Percentiles rank a stretch among this genome's conserved stretches.
These are phyloP conservation scores for Diplodus puntazzo DNA, from an alignment of 2,797 vertebrate species.

Conservation along the genomic window DNA sequence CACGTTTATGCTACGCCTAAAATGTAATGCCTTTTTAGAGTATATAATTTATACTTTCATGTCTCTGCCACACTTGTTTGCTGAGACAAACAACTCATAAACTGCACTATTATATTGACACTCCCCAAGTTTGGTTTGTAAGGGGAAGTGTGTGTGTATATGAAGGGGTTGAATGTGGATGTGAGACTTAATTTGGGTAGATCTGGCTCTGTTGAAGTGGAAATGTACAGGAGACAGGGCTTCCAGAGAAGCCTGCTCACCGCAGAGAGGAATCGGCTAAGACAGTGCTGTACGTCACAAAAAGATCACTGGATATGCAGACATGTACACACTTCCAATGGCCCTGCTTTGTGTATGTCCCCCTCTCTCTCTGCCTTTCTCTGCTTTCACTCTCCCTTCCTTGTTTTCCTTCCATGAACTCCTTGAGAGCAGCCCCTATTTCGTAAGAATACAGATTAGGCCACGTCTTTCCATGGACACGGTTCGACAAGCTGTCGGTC, in stretches of 20 bases:
- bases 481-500: constrained; percentile 29
- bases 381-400: background rate
- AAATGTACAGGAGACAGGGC: constrained; percentile 44
- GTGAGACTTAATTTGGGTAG: constrained; percentile 47
- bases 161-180: constrained; percentile 43
- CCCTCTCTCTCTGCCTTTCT: background rate
- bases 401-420: constrained; percentile 29
- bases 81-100: constrained; percentile 58
- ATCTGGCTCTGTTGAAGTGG: constrained; percentile 45
- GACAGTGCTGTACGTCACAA: constrained; percentile 15
- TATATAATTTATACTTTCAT: constrained; percentile 30
- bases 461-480: constrained; percentile 30
- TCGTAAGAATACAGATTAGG: constrained; percentile 58
- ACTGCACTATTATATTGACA: constrained; percentile 22
- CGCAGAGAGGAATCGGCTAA: constrained; percentile 49
- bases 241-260: constrained; percentile 26
- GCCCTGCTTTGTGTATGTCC: background rate
- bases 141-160: constrained; percentile 33
- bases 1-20: constrained; percentile 16
- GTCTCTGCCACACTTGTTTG: constrained; percentile 27
- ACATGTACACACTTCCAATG: constrained; percentile 15
- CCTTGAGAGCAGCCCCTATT: constrained; percentile 38
- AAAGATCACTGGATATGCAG: background rate
- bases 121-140: constrained; percentile 37
- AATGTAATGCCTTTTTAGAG: constrained; percentile 18